phyloP scores from a whole-genome alignment of 2,888 invertebrate genomes.

The Atherix ibis region DNA sequence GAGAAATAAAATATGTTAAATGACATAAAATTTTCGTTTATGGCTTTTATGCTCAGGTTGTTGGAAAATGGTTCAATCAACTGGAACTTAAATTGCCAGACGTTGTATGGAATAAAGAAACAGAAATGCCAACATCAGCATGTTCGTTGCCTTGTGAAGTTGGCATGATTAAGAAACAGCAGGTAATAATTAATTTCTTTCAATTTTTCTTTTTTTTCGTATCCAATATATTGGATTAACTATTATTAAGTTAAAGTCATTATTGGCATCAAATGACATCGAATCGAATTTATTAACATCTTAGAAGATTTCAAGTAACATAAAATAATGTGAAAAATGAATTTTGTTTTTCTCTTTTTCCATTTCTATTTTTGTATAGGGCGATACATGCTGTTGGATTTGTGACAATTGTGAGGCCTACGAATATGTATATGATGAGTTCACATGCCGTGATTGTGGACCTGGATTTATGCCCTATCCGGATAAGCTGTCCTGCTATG shows the following conservation, averaged over 20 bases:
- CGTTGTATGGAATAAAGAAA: slow-evolving; percentile 39
- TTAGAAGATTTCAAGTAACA: background rate
- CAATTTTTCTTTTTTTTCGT: too few species aligned
- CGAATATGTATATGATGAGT: slow-evolving; percentile 49
- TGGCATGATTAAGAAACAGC: slow-evolving; percentile 52
- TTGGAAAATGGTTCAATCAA: slow-evolving; percentile 45
- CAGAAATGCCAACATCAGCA: slow-evolving; percentile 44
- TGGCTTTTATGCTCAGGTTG: slow-evolving; percentile 32
- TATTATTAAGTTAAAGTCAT: too few species aligned
- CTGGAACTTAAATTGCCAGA: slow-evolving; percentile 33
- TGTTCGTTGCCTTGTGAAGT: slow-evolving; percentile 51
- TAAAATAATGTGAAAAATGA: background rate
- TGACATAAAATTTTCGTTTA: slow-evolving; percentile 2
- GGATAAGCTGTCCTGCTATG: slow-evolving; percentile 44
- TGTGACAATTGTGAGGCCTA: slow-evolving; percentile 54
- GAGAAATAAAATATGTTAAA: too few species aligned
- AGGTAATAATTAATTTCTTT: slow-evolving; percentile 31
- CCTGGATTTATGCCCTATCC: slow-evolving; percentile 45
- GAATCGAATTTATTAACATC: too few species aligned
- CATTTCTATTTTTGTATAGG: too few species aligned
- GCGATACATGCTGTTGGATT: slow-evolving; percentile 62
- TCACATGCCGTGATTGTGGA: slow-evolving; percentile 47
- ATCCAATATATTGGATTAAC: too few species aligned
- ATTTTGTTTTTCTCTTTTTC: slow-evolving; percentile 10
- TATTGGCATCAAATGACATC: too few species aligned